These are phyloP conservation scores for Drosophila sulfurigaster DNA, from an alignment of 1,140 invertebrate genomes.

Conservation along the genomic window DNA sequence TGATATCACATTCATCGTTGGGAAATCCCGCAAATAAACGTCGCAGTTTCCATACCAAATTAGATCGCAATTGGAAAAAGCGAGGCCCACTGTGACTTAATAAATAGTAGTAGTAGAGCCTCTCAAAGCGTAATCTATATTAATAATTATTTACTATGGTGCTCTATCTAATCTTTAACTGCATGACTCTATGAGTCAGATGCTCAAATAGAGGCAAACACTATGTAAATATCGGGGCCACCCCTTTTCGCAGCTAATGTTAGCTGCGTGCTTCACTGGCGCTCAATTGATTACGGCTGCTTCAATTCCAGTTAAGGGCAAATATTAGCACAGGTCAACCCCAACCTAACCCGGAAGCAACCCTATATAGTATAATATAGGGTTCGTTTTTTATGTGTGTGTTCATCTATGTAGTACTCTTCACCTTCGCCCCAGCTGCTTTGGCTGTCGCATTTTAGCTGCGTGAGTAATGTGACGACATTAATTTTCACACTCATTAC, in stretches of 20 bases:
- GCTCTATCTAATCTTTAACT: slow-evolving; percentile 38
- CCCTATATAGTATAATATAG: neutral
- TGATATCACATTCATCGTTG: neutral
- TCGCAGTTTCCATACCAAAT: neutral
- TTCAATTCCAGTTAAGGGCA: slow-evolving; percentile 64
- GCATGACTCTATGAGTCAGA: slow-evolving; percentile 34
- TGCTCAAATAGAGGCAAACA: slow-evolving; percentile 2
- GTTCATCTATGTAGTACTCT: neutral
- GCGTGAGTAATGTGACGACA: slow-evolving; percentile 83
- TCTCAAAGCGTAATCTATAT: slow-evolving; percentile 14
- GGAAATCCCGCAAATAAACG: neutral
- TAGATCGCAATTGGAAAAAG: neutral
- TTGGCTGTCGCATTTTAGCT: slow-evolving; percentile 54
- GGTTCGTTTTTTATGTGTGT: neutral
- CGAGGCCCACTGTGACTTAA: neutral
- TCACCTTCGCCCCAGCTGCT: slow-evolving; percentile 6
- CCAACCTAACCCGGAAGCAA: slow-evolving; percentile 5
- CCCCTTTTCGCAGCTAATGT: slow-evolving; percentile 12
- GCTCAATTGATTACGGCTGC: slow-evolving; percentile 66
- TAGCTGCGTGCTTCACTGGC: slow-evolving; percentile 14
- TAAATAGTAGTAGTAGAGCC: neutral
- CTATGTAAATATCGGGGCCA: slow-evolving; percentile 24
- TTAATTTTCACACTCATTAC: slow-evolving; percentile 83
- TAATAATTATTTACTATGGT: slow-evolving; percentile 19
- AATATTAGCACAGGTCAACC: slow-evolving; percentile 67